These are phyloP conservation scores for Conus canariensis DNA, from an alignment of 2,888 invertebrate species.

Conservation along the genomic window DNA sequence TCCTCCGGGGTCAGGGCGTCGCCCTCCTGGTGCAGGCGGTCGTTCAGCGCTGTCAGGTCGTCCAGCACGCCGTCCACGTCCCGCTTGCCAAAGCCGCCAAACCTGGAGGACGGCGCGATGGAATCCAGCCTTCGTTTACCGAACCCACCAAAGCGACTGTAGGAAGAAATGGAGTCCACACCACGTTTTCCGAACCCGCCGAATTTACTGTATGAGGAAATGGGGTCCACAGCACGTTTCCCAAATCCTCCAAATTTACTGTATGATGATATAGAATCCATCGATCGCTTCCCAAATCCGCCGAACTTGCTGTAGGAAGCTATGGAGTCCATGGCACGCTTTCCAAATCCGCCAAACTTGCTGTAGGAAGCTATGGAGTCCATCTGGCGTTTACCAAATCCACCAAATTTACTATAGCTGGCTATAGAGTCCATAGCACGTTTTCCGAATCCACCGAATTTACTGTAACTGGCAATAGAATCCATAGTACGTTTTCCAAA, in stretches of 20 bases:
- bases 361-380: background rate
- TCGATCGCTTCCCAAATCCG: constrained; percentile 32
- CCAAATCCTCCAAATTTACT: constrained; percentile 21
- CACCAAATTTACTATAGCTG: constrained; percentile 16
- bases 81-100: constrained; percentile 25
- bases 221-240: constrained; percentile 13
- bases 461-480: background rate
- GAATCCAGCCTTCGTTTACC: constrained; percentile 36
- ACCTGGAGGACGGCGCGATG: background rate
- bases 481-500: constrained; percentile 31
- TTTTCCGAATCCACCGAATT: constrained; percentile 28
- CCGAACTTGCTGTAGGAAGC: background rate
- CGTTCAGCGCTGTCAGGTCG: background rate
- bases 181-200: constrained; percentile 28
- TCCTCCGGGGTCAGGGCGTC: background rate
- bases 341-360: constrained; percentile 20
- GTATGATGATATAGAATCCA: constrained; percentile 25
- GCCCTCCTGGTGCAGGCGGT: background rate
- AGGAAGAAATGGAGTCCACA: constrained; percentile 32
- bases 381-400: constrained; percentile 27
- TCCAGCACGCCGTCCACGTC: background rate
- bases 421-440: constrained; percentile 36
- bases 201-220: background rate
- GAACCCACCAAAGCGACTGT: constrained; percentile 26
- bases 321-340: constrained; percentile 28